These are phyloP conservation scores for Rhabdomys dilectus DNA, from an alignment of 2,113 vertebrate genomes.

Conservation along the genomic window DNA sequence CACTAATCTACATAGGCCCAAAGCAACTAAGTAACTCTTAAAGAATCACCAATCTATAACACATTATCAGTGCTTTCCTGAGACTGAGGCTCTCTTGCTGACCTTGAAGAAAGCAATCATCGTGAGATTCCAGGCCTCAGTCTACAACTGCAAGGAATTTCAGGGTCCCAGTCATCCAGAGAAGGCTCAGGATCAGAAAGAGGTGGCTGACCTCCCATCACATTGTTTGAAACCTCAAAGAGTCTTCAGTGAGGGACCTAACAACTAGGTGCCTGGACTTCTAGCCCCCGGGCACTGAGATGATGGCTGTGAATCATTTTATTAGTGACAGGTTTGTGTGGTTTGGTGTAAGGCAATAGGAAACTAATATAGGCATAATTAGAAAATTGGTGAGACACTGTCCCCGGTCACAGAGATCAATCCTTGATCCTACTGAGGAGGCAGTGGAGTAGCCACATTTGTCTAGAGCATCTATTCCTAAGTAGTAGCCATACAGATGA, in stretches of 20 bases:
- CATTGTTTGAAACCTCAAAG: neutral
- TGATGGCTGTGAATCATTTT: neutral
- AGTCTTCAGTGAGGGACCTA: neutral
- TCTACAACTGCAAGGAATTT: too few species aligned
- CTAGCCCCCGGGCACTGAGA: neutral
- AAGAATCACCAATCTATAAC: neutral
- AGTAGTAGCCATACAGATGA: neutral
- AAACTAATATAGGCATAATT: neutral
- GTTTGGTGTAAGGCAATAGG: neutral
- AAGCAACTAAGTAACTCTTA: neutral
- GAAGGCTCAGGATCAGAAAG: neutral
- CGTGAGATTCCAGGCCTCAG: neutral
- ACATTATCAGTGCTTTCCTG: neutral
- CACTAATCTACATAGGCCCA: neutral
- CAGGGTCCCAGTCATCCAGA: neutral
- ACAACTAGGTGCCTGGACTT: neutral
- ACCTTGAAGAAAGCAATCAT: neutral
- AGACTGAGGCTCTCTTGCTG: neutral
- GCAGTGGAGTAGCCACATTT: neutral
- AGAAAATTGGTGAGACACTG: neutral
- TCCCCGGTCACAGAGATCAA: neutral
- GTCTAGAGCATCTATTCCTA: neutral
- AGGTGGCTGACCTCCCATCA: accelerated
- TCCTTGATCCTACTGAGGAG: neutral
- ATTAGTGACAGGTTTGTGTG: neutral